phyloP scores from a whole-genome alignment of 2,888 invertebrate species.

The Apodemia zela region DNA sequence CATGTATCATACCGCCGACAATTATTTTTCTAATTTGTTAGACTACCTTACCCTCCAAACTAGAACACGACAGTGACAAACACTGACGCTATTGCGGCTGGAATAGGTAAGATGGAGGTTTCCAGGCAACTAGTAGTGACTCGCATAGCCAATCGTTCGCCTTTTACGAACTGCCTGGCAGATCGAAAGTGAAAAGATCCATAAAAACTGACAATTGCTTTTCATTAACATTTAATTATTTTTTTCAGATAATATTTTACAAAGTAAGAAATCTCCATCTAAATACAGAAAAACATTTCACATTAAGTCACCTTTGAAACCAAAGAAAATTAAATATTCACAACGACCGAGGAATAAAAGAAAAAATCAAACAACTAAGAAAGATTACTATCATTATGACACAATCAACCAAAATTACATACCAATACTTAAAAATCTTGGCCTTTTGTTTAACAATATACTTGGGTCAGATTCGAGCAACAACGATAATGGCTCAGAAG shows the following conservation, averaged over 20 bases:
- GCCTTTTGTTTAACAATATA: constrained; percentile 65
- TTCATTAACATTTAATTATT: no score
- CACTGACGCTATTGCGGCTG: no score
- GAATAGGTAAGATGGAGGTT: no score
- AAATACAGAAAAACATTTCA: constrained; percentile 52
- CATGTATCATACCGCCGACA: no score
- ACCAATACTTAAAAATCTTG: constrained; percentile 64
- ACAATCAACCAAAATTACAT: constrained; percentile 55
- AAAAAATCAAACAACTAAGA: constrained; percentile 50
- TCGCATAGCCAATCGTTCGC: no score
- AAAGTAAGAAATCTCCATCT: constrained; percentile 43
- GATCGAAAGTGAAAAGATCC: no score
- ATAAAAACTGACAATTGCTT: no score
- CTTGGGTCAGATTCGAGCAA: constrained; percentile 52
- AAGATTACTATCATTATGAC: constrained; percentile 52
- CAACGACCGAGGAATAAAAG: constrained; percentile 43
- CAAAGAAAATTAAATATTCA: constrained; percentile 48
- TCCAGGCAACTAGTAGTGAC: no score
- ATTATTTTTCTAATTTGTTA: no score
- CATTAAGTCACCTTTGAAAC: constrained; percentile 54
- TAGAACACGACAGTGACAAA: no score
- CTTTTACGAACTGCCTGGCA: no score
- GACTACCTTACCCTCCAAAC: no score
- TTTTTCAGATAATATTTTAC: constrained; percentile 36
- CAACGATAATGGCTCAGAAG: constrained; percentile 34